Base-by-base conservation (phyloP, 2,113 vertebrate species). In the Morphnarchus princeps region DNA sequence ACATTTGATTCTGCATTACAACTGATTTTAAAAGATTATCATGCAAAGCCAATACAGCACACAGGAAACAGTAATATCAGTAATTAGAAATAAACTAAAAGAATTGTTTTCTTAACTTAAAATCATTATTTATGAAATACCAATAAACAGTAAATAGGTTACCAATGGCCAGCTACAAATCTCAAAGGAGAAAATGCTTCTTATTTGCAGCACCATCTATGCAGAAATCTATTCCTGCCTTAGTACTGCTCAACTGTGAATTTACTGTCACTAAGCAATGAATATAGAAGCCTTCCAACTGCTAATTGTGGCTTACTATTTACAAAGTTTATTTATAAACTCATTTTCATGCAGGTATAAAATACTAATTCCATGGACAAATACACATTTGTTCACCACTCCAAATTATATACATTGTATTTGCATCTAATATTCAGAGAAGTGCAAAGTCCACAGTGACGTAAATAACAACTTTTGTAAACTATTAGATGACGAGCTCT, bases 401-500 rank as follows among this genome's bases (percentile, higher is more conserved):
- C 59, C 85, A 95, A 91, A 91, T 82, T 95, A 96, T 95, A 78
- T 85, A 95, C 95, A 93, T 82, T 93, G 91, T 77, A 97, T 92
- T 95, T 95, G 87, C 87, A 94, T 95, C 93, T 95, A 97, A 89
- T 87, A 95, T 82, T 95, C 84, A 90, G 87, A 95, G 90, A 95
- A 96, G 95, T 97, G 95, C 96, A 95, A 97, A 97, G 94, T 95
- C 94, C 91, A 97, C 91, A 95, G 95, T 96, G 96, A 95, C 25
- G 42, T 87, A 85, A 93, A 93, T 76, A 96, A 94, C 90, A 86
- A 84, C 16, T 77, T 97, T 57, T 82, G 90, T 94, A 96, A 97
- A 96, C 87, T 94, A 95, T 85, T 20, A 82, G 78, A 94, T 62
- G 40, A 97, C 11, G 4, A 95, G 62, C 85, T 95, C 90, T 94